Percentiles rank a stretch among this genome's conserved stretches.
Evolutionary conservation across 2,888 invertebrate species (phyloP).

Genomic region (Lycocerus yunnanus): DNA sequence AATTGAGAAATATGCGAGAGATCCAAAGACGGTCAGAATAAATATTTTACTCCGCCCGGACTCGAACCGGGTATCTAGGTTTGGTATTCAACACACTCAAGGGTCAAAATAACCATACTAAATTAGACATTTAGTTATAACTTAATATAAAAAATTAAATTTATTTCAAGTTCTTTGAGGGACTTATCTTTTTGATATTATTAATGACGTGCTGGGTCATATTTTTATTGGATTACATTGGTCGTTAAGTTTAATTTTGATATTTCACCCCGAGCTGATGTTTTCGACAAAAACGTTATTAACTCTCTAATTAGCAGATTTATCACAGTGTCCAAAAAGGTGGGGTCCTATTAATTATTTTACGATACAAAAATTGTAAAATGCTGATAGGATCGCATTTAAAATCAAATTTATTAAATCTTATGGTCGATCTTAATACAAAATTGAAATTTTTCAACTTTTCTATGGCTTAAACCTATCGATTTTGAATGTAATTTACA

Average conservation of each 20-base stretch:
- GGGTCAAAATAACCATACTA: conserved; percentile 5
- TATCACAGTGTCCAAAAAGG: not conserved
- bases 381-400: not conserved
- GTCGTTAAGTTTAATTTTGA: not conserved
- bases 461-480: not conserved
- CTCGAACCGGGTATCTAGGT: no score
- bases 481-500: conserved; percentile 20
- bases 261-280: not conserved
- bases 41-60: no score
- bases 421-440: not conserved
- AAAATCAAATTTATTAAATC: not conserved
- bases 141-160: conserved; percentile 7
- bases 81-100: no score
- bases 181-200: not conserved
- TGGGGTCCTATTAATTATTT: not conserved
- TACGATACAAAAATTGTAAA: not conserved
- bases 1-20: no score
- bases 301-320: not conserved
- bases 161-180: not conserved
- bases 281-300: not conserved
- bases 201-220: not conserved
- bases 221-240: not conserved
- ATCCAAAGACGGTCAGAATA: no score
- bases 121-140: conserved; percentile 4
- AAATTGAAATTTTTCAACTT: not conserved